A percentile compares a stretch with the other conserved stretches of the same genome.
These are phyloP conservation scores for Campoletis sonorensis DNA, from an alignment of 1,140 invertebrate genomes.

Conservation along the genomic window DNA sequence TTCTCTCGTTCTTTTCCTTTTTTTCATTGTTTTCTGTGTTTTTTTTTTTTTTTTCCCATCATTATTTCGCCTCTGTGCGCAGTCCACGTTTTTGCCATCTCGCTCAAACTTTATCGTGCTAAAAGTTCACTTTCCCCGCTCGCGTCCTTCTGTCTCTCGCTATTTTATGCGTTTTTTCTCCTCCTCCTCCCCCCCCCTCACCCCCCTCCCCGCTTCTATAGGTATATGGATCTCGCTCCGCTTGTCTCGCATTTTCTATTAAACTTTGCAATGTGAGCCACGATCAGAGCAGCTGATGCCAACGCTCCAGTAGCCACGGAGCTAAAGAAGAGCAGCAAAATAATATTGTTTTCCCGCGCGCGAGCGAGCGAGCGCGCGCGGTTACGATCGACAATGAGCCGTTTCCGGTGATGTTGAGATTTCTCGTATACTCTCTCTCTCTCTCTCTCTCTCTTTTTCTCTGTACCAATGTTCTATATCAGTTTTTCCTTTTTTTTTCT, in stretches of 20 bases:
- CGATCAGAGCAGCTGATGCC: conserved; percentile 29
- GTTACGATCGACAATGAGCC: conserved; percentile 48
- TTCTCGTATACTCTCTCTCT: conserved; percentile 50
- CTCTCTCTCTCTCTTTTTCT: too few relatives aligned
- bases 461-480: conserved; percentile 1
- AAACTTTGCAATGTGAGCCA: conserved; percentile 44
- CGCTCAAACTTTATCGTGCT: neutral
- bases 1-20: neutral
- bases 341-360: conserved; percentile 42
- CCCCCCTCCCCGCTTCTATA: conserved; percentile 32
- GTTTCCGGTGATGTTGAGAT: conserved; percentile 35
- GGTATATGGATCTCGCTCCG: conserved; percentile 32
- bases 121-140: conserved; percentile 40
- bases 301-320: neutral
- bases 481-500: conserved; percentile 22
- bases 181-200: conserved; percentile 48
- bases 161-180: neutral
- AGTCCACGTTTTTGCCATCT: conserved; percentile 47
- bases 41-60: neutral
- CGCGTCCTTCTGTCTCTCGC: conserved; percentile 45
- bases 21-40: conserved; percentile 14
- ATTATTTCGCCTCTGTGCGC: conserved; percentile 16
- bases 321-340: conserved; percentile 5
- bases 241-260: conserved; percentile 19
- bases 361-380: too few relatives aligned